Conservation (phyloP, 2,888 invertebrate genomes). For the Synergus umbraculus region DNA sequence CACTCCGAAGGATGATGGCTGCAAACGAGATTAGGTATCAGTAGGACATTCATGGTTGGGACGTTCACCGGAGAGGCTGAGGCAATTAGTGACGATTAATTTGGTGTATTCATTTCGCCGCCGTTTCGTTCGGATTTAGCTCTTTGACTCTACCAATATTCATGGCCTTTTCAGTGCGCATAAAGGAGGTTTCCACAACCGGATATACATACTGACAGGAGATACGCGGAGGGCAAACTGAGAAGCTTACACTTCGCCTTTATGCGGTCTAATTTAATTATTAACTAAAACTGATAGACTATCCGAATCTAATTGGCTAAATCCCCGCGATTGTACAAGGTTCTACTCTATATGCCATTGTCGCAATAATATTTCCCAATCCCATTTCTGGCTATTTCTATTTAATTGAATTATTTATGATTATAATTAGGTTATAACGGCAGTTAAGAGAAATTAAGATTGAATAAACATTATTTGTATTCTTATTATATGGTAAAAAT, state of each 20-base stretch:
- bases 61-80: neutral
- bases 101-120: neutral
- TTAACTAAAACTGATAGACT: slow-evolving; percentile 21
- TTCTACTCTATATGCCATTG: neutral
- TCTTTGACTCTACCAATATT: neutral
- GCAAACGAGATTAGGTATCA: neutral
- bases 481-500: neutral
- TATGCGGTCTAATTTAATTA: neutral
- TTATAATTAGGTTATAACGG: neutral
- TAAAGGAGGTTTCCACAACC: neutral
- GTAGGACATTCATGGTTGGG: neutral
- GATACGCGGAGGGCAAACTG: neutral
- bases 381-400: neutral
- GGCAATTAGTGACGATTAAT: neutral
- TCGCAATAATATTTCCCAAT: neutral
- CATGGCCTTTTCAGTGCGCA: neutral
- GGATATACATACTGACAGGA: neutral
- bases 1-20: neutral
- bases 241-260: slow-evolving; percentile 3
- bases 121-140: neutral
- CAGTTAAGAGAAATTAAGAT: neutral
- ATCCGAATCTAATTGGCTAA: neutral
- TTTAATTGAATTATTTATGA: neutral
- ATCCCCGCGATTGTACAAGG: neutral
- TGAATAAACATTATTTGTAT: neutral